phyloP scores from a whole-genome alignment of 2,888 invertebrate species.

The Lacanobia oleracea region DNA sequence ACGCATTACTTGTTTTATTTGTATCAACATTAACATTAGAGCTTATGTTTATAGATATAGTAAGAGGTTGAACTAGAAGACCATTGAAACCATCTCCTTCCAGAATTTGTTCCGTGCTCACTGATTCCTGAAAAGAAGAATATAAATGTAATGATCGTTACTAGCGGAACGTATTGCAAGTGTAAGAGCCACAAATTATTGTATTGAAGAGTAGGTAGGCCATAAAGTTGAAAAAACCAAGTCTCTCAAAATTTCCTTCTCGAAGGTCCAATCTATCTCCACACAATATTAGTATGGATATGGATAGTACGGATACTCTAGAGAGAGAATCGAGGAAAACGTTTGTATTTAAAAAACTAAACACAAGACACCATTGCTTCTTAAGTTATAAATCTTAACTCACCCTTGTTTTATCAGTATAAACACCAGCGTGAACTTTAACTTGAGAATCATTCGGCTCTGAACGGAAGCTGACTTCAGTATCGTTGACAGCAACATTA shows the following conservation, averaged over 20 bases:
- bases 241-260: too few relatives aligned
- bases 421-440: neutral
- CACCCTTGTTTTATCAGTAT: constrained; percentile 1
- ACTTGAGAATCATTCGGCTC: neutral
- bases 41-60: neutral
- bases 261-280: too few relatives aligned
- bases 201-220: too few relatives aligned
- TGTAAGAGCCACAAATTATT: neutral
- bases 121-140: constrained; percentile 36
- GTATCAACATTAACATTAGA: neutral
- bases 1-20: neutral
- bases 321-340: too few relatives aligned
- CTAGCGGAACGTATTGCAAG: neutral
- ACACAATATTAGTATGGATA: too few relatives aligned
- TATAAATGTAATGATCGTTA: neutral
- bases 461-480: neutral
- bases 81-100: constrained; percentile 12
- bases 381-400: constrained; percentile 1
- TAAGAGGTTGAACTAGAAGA: constrained; percentile 43
- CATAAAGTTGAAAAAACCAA: too few relatives aligned
- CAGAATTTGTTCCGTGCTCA: neutral
- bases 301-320: neutral
- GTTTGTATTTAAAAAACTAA: neutral
- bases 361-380: neutral
- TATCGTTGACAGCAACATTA: neutral